Evolutionary conservation across 2,888 invertebrate species (phyloP).

Genomic region (Gastrophysa polygoni): DNA sequence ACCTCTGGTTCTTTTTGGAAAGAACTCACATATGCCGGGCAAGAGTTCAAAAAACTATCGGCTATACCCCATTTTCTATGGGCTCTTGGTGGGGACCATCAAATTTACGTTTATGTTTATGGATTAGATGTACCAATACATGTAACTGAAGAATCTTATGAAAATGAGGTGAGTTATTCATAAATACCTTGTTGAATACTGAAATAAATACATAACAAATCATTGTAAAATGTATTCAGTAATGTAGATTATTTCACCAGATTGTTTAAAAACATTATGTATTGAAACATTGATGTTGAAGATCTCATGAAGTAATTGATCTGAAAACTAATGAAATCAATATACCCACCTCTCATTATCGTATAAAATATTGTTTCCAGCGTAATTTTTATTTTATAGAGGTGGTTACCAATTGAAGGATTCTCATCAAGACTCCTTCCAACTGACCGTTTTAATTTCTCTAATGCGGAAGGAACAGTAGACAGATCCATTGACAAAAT

Average conservation of each 20-base stretch:
- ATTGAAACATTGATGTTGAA: too few relatives aligned
- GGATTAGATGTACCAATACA: slow-evolving; percentile 89
- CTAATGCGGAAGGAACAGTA: slow-evolving; percentile 80
- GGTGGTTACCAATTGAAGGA: slow-evolving; percentile 91
- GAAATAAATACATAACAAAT: too few relatives aligned
- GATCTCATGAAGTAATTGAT: too few relatives aligned
- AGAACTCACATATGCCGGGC: slow-evolving; percentile 82
- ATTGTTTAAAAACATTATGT: too few relatives aligned
- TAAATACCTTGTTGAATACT: not conserved
- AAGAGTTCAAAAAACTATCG: slow-evolving; percentile 88
- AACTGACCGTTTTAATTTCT: slow-evolving; percentile 87
- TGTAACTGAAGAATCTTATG: slow-evolving; percentile 88
- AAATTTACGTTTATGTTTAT: slow-evolving; percentile 90
- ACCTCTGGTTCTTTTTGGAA: slow-evolving; percentile 84
- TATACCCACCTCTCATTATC: too few relatives aligned
- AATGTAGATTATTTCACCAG: too few relatives aligned
- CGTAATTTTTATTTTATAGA: slow-evolving; percentile 58
- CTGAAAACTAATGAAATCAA: too few relatives aligned
- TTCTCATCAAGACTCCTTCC: slow-evolving; percentile 83
- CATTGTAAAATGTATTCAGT: too few relatives aligned
- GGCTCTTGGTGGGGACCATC: slow-evolving; percentile 93
- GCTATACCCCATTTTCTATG: slow-evolving; percentile 86
- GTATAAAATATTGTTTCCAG: too few relatives aligned
- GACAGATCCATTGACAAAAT: slow-evolving; percentile 82
- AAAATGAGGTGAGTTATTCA: slow-evolving; percentile 71